Conservation (phyloP, 1,140 invertebrate species). For the Antheraea pernyi region DNA sequence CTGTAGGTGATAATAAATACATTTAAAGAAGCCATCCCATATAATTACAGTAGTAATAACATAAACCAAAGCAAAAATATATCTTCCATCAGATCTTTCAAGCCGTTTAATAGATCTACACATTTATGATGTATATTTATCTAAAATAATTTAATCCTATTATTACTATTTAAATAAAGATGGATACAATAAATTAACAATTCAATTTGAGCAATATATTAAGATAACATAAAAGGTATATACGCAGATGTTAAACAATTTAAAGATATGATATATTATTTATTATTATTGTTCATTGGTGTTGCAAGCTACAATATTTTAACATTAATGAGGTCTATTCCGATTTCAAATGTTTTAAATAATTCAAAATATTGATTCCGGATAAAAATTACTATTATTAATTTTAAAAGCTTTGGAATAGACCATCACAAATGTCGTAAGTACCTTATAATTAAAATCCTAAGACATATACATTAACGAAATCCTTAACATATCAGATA, state of each 20-base stretch:
- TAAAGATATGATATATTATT: neutral
- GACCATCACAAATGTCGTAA: neutral
- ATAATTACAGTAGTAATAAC: too few species aligned
- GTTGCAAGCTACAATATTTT: slow-evolving; percentile 5
- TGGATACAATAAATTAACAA: neutral
- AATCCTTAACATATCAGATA: neutral
- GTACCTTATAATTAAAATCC: neutral
- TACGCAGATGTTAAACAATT: neutral
- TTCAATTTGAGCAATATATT: neutral
- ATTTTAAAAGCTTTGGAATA: neutral
- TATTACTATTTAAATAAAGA: neutral
- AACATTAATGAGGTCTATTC: slow-evolving; percentile 11
- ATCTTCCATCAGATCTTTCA: neutral
- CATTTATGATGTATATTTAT: neutral
- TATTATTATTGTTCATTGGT: slow-evolving; percentile 13
- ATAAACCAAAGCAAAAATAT: too few species aligned
- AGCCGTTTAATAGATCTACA: neutral
- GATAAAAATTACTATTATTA: neutral
- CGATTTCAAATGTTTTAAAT: neutral
- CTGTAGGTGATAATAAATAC: too few species aligned
- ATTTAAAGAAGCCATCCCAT: too few species aligned
- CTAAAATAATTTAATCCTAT: neutral
- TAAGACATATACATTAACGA: neutral
- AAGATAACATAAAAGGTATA: too few species aligned
- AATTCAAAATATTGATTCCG: neutral